phyloP scores from a whole-genome alignment of 2,888 invertebrate genomes.

The Hirtodrosophila duncani region DNA sequence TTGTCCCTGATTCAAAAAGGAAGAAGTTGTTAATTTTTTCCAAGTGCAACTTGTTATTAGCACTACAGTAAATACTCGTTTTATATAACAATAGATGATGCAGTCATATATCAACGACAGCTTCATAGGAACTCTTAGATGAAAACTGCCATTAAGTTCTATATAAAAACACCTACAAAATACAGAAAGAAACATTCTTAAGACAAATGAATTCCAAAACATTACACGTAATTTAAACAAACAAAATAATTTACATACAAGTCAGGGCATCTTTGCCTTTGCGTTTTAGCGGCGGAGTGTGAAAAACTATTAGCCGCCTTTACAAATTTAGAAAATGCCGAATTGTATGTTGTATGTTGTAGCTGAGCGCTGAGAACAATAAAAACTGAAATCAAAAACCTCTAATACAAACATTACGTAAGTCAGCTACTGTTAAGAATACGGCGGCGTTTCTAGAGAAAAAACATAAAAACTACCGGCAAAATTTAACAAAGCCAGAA shows the following conservation, averaged over 20 bases:
- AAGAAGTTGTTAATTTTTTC: too few relatives aligned
- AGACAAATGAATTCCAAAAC: constrained; percentile 31
- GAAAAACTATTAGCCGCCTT: constrained; percentile 54
- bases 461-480: constrained; percentile 58
- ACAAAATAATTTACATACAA: constrained; percentile 45
- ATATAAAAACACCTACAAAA: constrained; percentile 36
- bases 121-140: constrained; percentile 3
- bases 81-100: too few relatives aligned
- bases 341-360: constrained; percentile 2
- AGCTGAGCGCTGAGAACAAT: constrained; percentile 31
- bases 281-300: constrained; percentile 66
- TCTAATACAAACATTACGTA: constrained; percentile 60
- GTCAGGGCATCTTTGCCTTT: constrained; percentile 27
- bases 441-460: constrained; percentile 44
- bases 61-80: too few relatives aligned
- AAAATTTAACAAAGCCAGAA: not conserved
- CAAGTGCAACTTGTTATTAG: too few relatives aligned
- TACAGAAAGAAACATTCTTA: constrained; percentile 7
- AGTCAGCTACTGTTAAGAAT: constrained; percentile 54
- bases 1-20: too few relatives aligned
- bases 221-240: constrained; percentile 34
- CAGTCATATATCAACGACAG: constrained; percentile 33
- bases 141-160: constrained; percentile 35
- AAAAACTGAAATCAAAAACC: constrained; percentile 53
- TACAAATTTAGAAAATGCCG: constrained; percentile 1